Conservation (phyloP, 2,113 vertebrate genomes). For the Seriola rivoliana region DNA sequence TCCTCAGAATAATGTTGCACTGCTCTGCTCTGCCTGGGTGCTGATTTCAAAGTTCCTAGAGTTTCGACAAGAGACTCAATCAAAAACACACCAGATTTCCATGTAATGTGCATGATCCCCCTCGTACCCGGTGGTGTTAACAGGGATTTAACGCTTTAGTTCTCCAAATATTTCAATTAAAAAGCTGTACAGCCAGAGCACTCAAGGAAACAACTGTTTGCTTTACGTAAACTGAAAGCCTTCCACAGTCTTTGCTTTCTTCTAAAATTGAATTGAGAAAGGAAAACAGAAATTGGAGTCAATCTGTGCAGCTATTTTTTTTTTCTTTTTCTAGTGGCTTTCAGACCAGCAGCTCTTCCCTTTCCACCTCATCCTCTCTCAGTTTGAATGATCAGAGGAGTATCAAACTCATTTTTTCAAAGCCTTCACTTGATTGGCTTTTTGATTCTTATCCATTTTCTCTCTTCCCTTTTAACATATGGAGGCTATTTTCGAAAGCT, state of each 20-base stretch:
- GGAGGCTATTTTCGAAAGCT: not conserved
- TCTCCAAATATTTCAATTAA: conserved; percentile 67
- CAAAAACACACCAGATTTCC: conserved; percentile 58
- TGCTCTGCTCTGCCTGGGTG: not conserved
- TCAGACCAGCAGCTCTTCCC: conserved; percentile 5
- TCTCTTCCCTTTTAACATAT: not conserved
- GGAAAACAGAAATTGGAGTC: conserved; percentile 23
- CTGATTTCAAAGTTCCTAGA: not conserved
- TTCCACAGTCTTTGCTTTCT: conserved; percentile 15
- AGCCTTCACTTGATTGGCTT: not conserved
- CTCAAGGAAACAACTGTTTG: conserved; percentile 29
- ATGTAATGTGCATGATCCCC: conserved; percentile 42
- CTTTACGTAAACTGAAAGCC: conserved; percentile 12
- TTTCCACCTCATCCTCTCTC: not conserved
- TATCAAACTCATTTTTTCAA: conserved; percentile 9
- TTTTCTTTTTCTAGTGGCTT: not conserved
- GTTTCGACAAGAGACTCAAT: conserved; percentile 12
- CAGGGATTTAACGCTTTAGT: conserved; percentile 64
- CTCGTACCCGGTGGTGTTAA: conserved; percentile 25
- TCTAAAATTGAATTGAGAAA: conserved; percentile 17
- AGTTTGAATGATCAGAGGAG: conserved; percentile 16
- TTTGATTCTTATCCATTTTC: conserved; percentile 1
- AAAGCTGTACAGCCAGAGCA: conserved; percentile 10
- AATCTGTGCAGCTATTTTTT: conserved; percentile 5
- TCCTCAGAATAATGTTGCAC: not conserved